Evolutionary conservation across 2,888 invertebrate genomes (phyloP).

Genomic region (Pomacea canaliculata): DNA sequence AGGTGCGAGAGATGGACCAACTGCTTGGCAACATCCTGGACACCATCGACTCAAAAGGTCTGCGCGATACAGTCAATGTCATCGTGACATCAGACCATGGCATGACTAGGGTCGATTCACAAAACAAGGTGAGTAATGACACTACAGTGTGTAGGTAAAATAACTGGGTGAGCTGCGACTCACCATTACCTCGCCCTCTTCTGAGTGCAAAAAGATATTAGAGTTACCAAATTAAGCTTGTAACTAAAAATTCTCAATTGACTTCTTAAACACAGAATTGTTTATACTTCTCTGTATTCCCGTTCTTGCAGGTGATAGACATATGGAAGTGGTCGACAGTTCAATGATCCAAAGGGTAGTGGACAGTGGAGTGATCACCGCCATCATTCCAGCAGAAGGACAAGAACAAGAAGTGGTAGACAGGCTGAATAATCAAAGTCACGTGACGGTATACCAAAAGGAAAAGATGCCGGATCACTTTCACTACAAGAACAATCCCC

Average conservation of each 20-base stretch:
- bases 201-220: no score
- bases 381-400: constrained; percentile 39
- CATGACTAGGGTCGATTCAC: constrained; percentile 49
- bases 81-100: constrained; percentile 64
- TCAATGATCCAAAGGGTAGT: constrained; percentile 17
- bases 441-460: constrained; percentile 73
- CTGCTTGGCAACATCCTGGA: constrained; percentile 44
- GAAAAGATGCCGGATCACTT: constrained; percentile 70
- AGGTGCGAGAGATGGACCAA: constrained; percentile 45
- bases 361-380: constrained; percentile 38
- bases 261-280: no score
- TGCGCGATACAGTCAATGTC: constrained; percentile 49
- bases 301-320: constrained; percentile 14
- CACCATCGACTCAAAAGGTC: constrained; percentile 29
- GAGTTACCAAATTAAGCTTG: no score
- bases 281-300: no score
- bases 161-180: no score
- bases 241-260: no score
- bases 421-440: constrained; percentile 35
- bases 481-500: constrained; percentile 76
- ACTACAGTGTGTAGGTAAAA: no score
- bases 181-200: no score
- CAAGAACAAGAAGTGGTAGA: constrained; percentile 39
- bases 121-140: constrained; percentile 32
- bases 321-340: constrained; percentile 3